Base-by-base conservation (phyloP, 2,113 vertebrate species). In the Corythornis madagascariensis region DNA sequence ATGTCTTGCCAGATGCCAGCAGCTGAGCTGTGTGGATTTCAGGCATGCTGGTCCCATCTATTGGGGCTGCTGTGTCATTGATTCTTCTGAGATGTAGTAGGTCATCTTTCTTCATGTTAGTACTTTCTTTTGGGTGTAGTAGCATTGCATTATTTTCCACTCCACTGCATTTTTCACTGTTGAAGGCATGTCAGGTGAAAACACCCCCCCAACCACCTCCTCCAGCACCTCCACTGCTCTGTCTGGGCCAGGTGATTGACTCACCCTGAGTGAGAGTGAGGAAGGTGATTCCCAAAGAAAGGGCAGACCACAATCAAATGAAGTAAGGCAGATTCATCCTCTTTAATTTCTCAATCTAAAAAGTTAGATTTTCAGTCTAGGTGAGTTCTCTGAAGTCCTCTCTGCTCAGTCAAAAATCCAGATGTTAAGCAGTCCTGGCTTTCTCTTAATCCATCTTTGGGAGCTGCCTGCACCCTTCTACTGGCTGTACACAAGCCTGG, bases 11-110 rank as follows among this genome's bases (percentile, higher is more conserved):
- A 86, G 47, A 55, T 35, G 80, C 17, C 35, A 87, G 55, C 40
- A 86, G 8, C 17, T 86, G 50, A 59, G 33, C 50, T 77, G 38
- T 22, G 18, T 69, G 59, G 42, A 22, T 83, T 95, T 89, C 59
- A 79, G 85, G 72, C 56, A 76, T 52, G 53, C 77, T 71, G 77
- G 75, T 92, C 75, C 82, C 64, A 77, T 45, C 85, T 86, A 59
- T 80, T 83, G 72, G 43, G 64, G 25, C 45, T 83, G 60, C 79
- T 77, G 56, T 64, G 60, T 86, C 73, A 88, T 29, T 86, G 80
- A 40, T 59, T 64, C 28, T 40, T 6, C 35, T 57, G 22, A 40
- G 47, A 72, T 86, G 42, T 31, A 63, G 25, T 13, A 63, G 38
- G 33, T 89, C 8, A 0, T 60, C 50, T 91, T 38, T 91, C 75